Base-by-base conservation (phyloP, 2,797 vertebrate genomes). In the Coendou prehensilis region DNA sequence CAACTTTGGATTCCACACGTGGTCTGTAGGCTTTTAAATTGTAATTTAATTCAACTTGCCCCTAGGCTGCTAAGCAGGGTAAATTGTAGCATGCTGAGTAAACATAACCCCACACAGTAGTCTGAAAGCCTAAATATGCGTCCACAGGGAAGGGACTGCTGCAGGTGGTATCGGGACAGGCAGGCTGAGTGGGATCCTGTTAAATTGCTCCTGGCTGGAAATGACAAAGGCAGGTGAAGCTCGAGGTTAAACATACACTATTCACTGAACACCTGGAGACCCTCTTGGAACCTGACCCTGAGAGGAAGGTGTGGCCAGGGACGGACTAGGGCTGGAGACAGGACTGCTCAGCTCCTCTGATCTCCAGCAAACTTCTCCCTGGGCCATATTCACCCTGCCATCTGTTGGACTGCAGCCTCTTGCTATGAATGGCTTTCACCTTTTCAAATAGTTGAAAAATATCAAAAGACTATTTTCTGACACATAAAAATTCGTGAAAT, bases 241-340 rank as follows among this genome's bases (percentile, higher is more conserved):
- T 2, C 26, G 37, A 26, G 61, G 23, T 28, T 13, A 23, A 61
- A 11, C 9, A 2, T 0, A 1, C 0, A 9, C 47, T 54, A 11
- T 57, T 56, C 76, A 75, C 30, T 57, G 37, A 26, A 22, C 5
- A 37, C 50, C 4, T 26, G 26, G 30, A 75, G 64, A 30, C 37
- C 75, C 41, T 14, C 37, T 26, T 15, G 15, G 63, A 79, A 33
- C 20, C 52, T 18, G 50, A 57, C 47, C 15, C 2, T 2, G 28
- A 56, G 69, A 33, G 41, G 52, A 33, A 63, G 47, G n/a, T 8
- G 2, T 2, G 5, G 23, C 6, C 2, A 3, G 23, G 52, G 9
- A 28, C 22, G 22, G 20, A 6, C 5, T 47, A 63, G 67, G 14
- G 14, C 33, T 45, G 13, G 47, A n/a, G 11, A 23, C 67, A 47